These are phyloP conservation scores for Fregata magnificens DNA, from an alignment of 2,113 vertebrate species.

Conservation along the genomic window DNA sequence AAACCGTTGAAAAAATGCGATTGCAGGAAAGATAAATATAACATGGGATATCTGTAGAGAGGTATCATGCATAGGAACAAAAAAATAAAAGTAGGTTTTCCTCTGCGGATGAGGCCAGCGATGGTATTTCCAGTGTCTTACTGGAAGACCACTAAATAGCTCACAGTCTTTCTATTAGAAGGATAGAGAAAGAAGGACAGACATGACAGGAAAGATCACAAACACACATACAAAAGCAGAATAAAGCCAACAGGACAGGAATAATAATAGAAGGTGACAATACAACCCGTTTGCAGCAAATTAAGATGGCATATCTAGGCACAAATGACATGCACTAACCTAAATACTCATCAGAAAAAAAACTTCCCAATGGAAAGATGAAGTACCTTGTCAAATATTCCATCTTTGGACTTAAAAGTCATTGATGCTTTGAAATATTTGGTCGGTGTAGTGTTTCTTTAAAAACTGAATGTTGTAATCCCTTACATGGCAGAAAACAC, in stretches of 20 bases:
- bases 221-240: neutral
- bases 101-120: neutral
- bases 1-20: neutral
- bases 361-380: neutral
- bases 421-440: neutral
- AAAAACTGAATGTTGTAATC: neutral
- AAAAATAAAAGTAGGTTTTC: neutral
- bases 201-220: neutral
- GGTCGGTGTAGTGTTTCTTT: neutral
- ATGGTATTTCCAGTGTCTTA: neutral
- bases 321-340: neutral
- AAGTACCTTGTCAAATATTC: neutral
- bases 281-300: neutral
- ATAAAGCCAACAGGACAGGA: neutral
- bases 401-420: neutral
- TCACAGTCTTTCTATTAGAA: neutral
- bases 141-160: neutral
- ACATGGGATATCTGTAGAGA: neutral
- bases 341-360: neutral
- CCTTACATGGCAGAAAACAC: neutral
- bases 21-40: neutral
- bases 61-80: neutral
- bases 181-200: neutral
- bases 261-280: neutral
- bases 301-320: neutral